Percentiles rank a stretch among this genome's conserved stretches.
Conservation (phyloP, 2,113 vertebrate genomes). For the Telmatochromis bifrenatus region DNA sequence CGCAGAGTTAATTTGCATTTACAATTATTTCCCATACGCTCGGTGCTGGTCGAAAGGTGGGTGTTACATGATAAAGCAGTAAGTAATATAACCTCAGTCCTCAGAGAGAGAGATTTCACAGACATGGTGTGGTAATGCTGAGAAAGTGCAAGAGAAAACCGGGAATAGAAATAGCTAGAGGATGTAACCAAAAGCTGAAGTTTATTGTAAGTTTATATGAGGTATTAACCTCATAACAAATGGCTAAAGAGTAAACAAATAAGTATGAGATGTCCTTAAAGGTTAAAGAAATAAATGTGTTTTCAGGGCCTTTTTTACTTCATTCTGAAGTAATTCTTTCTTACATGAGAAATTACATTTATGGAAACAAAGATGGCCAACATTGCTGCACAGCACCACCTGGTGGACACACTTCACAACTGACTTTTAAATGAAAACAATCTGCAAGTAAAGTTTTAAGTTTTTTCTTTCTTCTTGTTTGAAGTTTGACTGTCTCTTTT, state of each 20-base stretch:
- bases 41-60: conserved; percentile 3
- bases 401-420: neutral
- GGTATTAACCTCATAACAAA: neutral
- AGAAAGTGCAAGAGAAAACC: neutral
- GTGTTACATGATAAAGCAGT: conserved; percentile 30
- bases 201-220: neutral
- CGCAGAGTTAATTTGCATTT: conserved; percentile 40
- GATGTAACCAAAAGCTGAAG: neutral
- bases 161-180: neutral
- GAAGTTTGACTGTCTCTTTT: neutral
- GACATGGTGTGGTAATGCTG: neutral
- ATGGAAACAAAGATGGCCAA: neutral
- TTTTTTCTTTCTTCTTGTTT: neutral
- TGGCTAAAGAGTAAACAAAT: neutral
- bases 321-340: neutral
- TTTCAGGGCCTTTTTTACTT: neutral
- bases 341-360: neutral
- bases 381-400: neutral
- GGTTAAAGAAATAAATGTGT: neutral
- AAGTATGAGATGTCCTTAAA: neutral
- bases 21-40: conserved; percentile 33
- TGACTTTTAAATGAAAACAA: neutral
- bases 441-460: neutral
- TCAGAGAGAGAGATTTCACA: conserved; percentile 1
- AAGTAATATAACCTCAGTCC: conserved; percentile 29